Conservation (phyloP, 1,140 invertebrate species). For the Nasonia vitripennis region DNA sequence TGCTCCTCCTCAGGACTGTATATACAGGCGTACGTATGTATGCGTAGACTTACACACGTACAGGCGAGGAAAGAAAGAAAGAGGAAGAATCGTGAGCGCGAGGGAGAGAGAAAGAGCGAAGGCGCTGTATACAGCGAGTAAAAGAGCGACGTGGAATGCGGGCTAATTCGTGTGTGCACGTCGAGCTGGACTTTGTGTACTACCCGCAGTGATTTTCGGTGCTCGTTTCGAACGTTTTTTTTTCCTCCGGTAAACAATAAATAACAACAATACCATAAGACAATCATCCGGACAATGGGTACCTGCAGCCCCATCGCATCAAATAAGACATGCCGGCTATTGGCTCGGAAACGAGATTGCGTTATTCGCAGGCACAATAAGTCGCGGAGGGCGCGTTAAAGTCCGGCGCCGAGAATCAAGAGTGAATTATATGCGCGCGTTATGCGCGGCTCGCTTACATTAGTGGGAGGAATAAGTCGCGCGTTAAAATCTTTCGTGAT, state of each 20-base stretch:
- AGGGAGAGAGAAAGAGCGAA: neutral
- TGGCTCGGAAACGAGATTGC: slow-evolving; percentile 6
- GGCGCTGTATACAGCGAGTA: slow-evolving; percentile 1
- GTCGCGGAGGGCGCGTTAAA: neutral
- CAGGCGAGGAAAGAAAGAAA: neutral
- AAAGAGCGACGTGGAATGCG: slow-evolving; percentile 20
- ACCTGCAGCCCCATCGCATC: neutral
- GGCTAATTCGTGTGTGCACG: neutral
- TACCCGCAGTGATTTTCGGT: neutral
- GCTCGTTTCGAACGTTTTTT: no score
- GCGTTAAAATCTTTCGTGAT: slow-evolving; percentile 1
- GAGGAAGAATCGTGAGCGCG: slow-evolving; percentile 15
- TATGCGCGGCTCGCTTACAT: neutral
- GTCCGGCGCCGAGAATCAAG: neutral
- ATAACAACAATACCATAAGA: neutral
- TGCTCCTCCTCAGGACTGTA: neutral
- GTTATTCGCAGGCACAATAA: slow-evolving; percentile 2
- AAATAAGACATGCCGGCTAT: neutral
- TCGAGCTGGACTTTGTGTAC: neutral
- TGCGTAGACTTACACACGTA: neutral
- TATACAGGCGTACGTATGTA: neutral
- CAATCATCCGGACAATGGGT: neutral
- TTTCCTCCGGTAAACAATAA: no score
- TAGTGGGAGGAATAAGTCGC: neutral
- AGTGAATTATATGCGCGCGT: neutral